Conservation (phyloP, 1,140 invertebrate species). For the Hylaeus anthracinus region DNA sequence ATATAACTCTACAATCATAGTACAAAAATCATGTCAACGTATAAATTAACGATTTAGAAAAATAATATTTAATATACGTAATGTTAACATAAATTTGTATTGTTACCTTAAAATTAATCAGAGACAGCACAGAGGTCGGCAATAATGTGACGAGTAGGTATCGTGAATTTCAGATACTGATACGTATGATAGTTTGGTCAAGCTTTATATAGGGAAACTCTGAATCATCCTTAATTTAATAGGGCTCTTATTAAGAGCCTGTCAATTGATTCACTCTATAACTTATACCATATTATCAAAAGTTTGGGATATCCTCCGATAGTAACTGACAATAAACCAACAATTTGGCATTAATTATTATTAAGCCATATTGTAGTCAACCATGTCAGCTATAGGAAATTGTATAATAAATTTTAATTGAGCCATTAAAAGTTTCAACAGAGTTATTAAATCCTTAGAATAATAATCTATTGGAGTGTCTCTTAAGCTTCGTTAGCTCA, state of each 20-base stretch:
- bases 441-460: background rate
- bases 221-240: background rate
- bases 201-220: constrained; percentile 35
- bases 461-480: background rate
- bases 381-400: background rate
- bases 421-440: background rate
- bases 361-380: constrained; percentile 16
- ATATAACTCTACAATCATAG: too few relatives aligned
- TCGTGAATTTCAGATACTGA: constrained; percentile 11
- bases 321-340: constrained; percentile 4
- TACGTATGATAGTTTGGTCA: background rate
- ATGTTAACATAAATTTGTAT: background rate
- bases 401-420: constrained; percentile 2
- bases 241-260: constrained; percentile 16
- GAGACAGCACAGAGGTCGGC: too few relatives aligned
- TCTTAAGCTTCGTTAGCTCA: background rate
- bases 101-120: background rate
- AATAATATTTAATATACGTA: too few relatives aligned
- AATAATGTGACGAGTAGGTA: background rate
- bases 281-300: constrained; percentile 19
- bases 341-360: constrained; percentile 12
- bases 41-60: too few relatives aligned
- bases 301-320: constrained; percentile 2
- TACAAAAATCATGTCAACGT: too few relatives aligned
- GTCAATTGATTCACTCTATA: background rate